Evolutionary conservation across 2,888 invertebrate genomes (phyloP).

Genomic region (Acanthosepion lycidas): DNA sequence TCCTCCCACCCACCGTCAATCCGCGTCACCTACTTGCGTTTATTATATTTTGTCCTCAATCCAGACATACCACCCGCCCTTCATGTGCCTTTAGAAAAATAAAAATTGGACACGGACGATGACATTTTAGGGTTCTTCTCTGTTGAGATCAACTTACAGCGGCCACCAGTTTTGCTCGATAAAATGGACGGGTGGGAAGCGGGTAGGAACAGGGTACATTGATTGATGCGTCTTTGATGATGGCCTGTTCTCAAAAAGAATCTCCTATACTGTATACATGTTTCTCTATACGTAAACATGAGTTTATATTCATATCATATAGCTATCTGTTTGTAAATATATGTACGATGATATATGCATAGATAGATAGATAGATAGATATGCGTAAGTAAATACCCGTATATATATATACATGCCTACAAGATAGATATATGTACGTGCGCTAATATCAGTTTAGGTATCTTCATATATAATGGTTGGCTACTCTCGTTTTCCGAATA

Average conservation of each 20-base stretch:
- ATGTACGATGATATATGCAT: background rate
- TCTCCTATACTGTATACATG: background rate
- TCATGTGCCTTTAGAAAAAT: background rate
- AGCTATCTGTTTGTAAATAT: background rate
- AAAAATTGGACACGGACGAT: background rate
- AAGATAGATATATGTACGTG: too few species aligned
- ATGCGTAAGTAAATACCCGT: too few species aligned
- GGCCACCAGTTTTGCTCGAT: background rate
- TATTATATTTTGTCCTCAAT: background rate
- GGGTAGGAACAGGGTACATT: background rate
- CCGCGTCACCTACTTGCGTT: background rate
- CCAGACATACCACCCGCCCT: background rate
- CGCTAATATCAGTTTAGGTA: too few species aligned
- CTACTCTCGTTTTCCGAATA: too few species aligned
- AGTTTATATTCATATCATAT: background rate
- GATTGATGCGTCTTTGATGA: constrained; percentile 6
- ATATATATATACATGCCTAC: too few species aligned
- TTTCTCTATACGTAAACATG: background rate
- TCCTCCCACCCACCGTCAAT: background rate
- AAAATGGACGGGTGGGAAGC: background rate
- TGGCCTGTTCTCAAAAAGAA: background rate
- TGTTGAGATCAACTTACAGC: background rate
- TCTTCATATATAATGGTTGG: too few species aligned
- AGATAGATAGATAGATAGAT: too few species aligned
- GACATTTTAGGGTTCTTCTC: background rate